Conservation (phyloP, 2,797 vertebrate genomes). For the Spizella passerina region DNA sequence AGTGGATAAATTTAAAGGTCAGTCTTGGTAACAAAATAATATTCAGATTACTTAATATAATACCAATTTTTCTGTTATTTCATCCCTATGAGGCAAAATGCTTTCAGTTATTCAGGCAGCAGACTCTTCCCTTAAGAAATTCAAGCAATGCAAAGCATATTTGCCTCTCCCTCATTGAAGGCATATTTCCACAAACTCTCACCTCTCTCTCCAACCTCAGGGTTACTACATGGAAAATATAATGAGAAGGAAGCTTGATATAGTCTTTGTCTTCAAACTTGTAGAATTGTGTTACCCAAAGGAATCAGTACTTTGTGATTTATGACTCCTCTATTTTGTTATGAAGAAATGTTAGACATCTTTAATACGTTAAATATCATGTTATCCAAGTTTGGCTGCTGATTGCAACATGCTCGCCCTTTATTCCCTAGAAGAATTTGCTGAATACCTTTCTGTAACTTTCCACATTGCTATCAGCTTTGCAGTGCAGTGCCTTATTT, state of each 20-base stretch:
- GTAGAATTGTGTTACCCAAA: constrained; percentile 7
- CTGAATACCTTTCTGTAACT: neutral
- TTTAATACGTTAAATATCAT: constrained; percentile 56
- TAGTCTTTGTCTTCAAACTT: constrained; percentile 38
- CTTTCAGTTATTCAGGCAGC: neutral
- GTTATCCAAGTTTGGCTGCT: constrained; percentile 53
- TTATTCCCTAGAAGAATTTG: constrained; percentile 11
- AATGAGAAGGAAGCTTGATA: constrained; percentile 45
- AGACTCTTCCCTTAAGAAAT: neutral
- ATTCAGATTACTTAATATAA: neutral
- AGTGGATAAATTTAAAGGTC: constrained; percentile 14
- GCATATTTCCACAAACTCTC: neutral
- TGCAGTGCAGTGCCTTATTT: neutral
- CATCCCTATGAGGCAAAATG: neutral
- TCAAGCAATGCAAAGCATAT: neutral
- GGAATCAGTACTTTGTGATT: constrained; percentile 55
- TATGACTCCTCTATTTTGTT: constrained; percentile 57
- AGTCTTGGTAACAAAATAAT: neutral
- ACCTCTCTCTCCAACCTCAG: neutral
- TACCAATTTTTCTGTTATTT: constrained; percentile 27
- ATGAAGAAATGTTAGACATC: constrained; percentile 60
- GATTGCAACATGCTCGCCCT: constrained; percentile 3
- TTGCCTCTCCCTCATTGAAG: neutral
- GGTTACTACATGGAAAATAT: neutral
- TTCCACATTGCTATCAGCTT: constrained; percentile 26